Evolutionary conservation across 64 coral and sea anemone species (phyloP).

Genomic region (Stichodactyla helianthus): DNA sequence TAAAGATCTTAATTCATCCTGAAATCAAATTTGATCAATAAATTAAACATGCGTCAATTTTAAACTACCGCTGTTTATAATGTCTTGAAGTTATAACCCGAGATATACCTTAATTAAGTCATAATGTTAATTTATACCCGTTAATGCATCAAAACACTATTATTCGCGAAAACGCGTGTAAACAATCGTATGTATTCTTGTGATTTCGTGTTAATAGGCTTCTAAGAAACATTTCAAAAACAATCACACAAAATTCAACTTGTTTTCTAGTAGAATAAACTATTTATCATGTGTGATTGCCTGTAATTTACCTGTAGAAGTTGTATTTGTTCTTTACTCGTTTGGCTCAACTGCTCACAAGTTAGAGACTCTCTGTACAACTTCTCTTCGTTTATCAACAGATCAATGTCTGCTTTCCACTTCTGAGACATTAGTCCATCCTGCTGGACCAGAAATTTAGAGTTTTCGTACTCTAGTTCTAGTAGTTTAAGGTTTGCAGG

Average conservation of each 20-base stretch:
- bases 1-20: background rate
- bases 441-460: slow-evolving; percentile 9
- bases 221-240: background rate
- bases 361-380: background rate
- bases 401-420: slow-evolving; percentile 16
- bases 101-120: background rate
- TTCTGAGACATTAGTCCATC: slow-evolving; percentile 1
- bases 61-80: background rate
- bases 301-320: background rate
- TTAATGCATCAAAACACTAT: background rate
- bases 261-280: background rate
- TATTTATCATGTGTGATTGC: background rate
- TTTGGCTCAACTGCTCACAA: background rate
- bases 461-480: slow-evolving; percentile 16
- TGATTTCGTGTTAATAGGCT: background rate
- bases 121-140: too few species aligned
- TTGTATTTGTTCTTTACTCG: background rate
- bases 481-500: background rate
- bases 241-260: background rate
- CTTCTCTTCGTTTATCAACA: slow-evolving; percentile 18
- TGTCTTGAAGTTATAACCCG: background rate
- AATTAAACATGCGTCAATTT: background rate
- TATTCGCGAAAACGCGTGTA: background rate
- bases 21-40: background rate
- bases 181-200: background rate